Base-by-base conservation (phyloP, 2,113 vertebrate genomes). In the Daboia siamensis region DNA sequence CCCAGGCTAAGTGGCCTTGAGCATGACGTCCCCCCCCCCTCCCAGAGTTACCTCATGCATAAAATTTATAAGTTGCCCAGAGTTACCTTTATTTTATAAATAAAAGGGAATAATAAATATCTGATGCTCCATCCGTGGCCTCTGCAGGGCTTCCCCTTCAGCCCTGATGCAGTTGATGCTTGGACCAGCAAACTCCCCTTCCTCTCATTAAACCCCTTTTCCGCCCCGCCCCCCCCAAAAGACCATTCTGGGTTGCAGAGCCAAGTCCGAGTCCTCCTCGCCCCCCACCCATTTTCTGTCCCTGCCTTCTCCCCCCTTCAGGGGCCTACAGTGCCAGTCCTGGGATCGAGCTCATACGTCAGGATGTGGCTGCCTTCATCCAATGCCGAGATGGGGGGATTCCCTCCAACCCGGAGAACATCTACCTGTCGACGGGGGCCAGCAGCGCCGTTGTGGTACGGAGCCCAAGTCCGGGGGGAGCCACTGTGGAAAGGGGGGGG, bases 401-500 rank as follows among this genome's bases (percentile, higher is more conserved):
- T n/a, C 95, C 97, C 4, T 97, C 97, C 1, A 94, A 97, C 94
- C 98, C 98, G 1, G 97, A 97, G 39, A 96, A 99, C 96, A 97
- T 99, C 96, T 99, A 98, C 96, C 98, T 99, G 90, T 98, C 98
- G 92, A 98, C 98, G 0, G 99, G 99, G 5, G 99, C 99, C 96
- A 99, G 98, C 7, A 98, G 98, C 0, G 98, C 98, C 94, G 98
- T 99, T 51, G 96, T 98, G 98, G 98, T 97, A 96, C 26, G 95
- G 69, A 11, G 3, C 10, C 24, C 24, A 26, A 59, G 59, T 1
- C 24, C 10, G 0, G 3, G 26, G n/a, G 59, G 10, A 29, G 24
- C 59, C 59, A 29, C 59, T 12, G 59, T 3, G 59, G 59, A 26
- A 61, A 61, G 59, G 0, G 59, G 59, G 56, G 5, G 4, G 9